phyloP scores from a whole-genome alignment of 2,113 vertebrate genomes.

The Oreotrochilus melanogaster region DNA sequence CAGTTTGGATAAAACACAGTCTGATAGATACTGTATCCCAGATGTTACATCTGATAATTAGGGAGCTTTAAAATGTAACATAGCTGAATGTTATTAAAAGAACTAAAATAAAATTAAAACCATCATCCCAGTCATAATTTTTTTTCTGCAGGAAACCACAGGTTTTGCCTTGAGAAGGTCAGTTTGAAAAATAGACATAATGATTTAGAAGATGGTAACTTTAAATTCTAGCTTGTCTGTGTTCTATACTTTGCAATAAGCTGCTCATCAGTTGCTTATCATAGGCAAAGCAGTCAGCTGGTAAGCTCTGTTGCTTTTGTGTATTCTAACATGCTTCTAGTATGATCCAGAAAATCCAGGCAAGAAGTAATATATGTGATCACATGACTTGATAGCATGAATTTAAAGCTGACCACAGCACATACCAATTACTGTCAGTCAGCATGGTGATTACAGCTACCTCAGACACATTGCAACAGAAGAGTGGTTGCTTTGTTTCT shows the following conservation, averaged over 20 bases:
- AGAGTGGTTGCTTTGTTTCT: slow-evolving; percentile 3
- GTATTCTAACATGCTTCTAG: slow-evolving; percentile 13
- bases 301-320: slow-evolving; percentile 30
- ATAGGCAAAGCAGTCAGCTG: background rate
- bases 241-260: slow-evolving; percentile 42
- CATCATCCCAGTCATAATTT: slow-evolving; percentile 14
- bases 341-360: slow-evolving; percentile 55
- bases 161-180: slow-evolving; percentile 48
- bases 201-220: slow-evolving; percentile 48
- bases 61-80: slow-evolving; percentile 58
- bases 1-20: slow-evolving; percentile 52
- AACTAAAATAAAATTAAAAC: slow-evolving; percentile 53
- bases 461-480: slow-evolving; percentile 25
- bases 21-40: slow-evolving; percentile 32
- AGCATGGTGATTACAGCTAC: background rate
- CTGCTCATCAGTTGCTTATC: background rate
- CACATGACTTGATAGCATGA: slow-evolving; percentile 36
- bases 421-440: background rate
- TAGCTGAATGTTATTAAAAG: slow-evolving; percentile 44
- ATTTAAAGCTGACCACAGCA: slow-evolving; percentile 20
- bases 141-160: slow-evolving; percentile 53
- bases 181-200: slow-evolving; percentile 46
- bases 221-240: slow-evolving; percentile 44
- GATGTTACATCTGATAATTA: slow-evolving; percentile 70
- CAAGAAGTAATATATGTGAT: slow-evolving; percentile 45